phyloP scores from a whole-genome alignment of 2,797 vertebrate species.

The Lutjanus argentimaculatus region DNA sequence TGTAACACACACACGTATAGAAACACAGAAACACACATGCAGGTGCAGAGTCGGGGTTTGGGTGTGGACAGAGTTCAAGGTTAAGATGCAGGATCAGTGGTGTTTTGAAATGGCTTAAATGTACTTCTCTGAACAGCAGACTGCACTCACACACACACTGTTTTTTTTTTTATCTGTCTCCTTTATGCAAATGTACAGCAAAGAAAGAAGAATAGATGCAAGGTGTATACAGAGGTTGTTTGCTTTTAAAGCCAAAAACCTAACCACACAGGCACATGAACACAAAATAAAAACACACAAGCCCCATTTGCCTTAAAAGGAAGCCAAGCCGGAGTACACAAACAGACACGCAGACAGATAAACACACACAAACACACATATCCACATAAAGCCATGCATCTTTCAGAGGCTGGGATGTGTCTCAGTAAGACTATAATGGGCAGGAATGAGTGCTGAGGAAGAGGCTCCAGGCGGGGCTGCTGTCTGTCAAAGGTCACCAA shows the following conservation, averaged over 20 bases:
- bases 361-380: constrained; percentile 20
- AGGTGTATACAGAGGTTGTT: constrained; percentile 12
- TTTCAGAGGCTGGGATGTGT: constrained; percentile 63
- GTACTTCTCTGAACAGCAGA: constrained; percentile 56
- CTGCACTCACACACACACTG: neutral
- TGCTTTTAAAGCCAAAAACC: constrained; percentile 36
- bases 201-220: constrained; percentile 14
- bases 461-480: constrained; percentile 56
- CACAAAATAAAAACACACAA: constrained; percentile 45
- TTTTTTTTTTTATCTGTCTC: constrained; percentile 17
- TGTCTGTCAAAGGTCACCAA: constrained; percentile 59
- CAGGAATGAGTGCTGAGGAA: constrained; percentile 51
- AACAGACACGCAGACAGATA: constrained; percentile 25
- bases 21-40: constrained; percentile 33
- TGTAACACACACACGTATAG: constrained; percentile 17
- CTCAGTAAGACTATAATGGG: constrained; percentile 59
- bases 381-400: constrained; percentile 59
- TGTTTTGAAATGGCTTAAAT: constrained; percentile 77
- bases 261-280: constrained; percentile 37
- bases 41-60: constrained; percentile 64
- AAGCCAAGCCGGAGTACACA: constrained; percentile 37
- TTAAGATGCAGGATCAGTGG: constrained; percentile 76
- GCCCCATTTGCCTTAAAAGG: constrained; percentile 52
- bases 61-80: constrained; percentile 76
- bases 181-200: constrained; percentile 41